Percentiles rank a stretch among this genome's conserved stretches.
These are phyloP conservation scores for Garrulus glandarius DNA, from an alignment of 2,797 vertebrate genomes.

Conservation along the genomic window DNA sequence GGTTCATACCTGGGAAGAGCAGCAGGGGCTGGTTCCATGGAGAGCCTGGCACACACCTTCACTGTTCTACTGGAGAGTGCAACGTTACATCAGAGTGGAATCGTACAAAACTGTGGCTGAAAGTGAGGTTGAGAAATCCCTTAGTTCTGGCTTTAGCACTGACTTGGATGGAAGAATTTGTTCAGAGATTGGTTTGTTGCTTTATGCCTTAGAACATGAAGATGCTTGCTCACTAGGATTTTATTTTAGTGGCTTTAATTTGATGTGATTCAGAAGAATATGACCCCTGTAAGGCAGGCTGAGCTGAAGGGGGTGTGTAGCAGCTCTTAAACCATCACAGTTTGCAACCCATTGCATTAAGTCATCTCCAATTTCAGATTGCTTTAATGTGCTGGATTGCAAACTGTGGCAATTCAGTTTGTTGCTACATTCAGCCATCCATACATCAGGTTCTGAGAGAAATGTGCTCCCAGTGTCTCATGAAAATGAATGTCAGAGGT, in stretches of 20 bases:
- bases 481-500: not conserved
- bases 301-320: rapidly evolving
- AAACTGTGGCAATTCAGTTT: not conserved
- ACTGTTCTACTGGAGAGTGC: not conserved
- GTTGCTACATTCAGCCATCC: not conserved
- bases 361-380: not conserved
- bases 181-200: not conserved
- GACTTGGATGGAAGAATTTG: not conserved
- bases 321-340: not conserved
- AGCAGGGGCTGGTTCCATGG: not conserved
- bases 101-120: not conserved
- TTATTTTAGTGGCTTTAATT: not conserved
- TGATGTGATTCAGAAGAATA: not conserved
- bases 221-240: not conserved
- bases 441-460: not conserved
- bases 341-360: not conserved
- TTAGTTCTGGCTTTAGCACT: not conserved
- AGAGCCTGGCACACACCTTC: not conserved
- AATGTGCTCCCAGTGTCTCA: not conserved
- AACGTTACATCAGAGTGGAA: not conserved
- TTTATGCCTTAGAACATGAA: not conserved
- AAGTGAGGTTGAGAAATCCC: not conserved
- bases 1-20: not conserved
- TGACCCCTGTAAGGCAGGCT: not conserved
- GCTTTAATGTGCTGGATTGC: not conserved